phyloP scores from a whole-genome alignment of 2,888 invertebrate species.

The Phengaris arion region DNA sequence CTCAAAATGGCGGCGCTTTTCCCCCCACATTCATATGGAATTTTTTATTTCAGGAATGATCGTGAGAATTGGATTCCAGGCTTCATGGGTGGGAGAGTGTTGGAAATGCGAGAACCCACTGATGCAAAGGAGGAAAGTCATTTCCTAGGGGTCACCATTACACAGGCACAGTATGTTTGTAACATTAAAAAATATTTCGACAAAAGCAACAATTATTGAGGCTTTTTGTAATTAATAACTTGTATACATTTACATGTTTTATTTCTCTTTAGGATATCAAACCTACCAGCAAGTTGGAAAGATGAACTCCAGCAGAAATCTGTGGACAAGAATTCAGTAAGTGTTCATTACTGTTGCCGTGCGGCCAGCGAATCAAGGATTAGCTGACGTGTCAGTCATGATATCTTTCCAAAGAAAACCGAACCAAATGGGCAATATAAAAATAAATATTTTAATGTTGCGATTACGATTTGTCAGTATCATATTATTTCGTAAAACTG shows the following conservation, averaged over 20 bases:
- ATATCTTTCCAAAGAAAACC: too few species aligned
- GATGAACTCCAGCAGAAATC: conserved; percentile 64
- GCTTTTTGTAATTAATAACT: too few species aligned
- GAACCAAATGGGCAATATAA: too few species aligned
- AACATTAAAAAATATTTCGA: background rate
- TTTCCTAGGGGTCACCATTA: conserved; percentile 60
- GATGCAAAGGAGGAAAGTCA: conserved; percentile 55
- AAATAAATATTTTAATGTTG: too few species aligned
- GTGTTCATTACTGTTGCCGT: conserved; percentile 36
- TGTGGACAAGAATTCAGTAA: conserved; percentile 53
- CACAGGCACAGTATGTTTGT: conserved; percentile 57
- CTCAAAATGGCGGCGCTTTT: too few species aligned
- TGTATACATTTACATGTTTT: background rate
- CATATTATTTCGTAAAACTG: too few species aligned
- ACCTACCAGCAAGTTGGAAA: conserved; percentile 62
- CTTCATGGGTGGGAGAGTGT: conserved; percentile 57
- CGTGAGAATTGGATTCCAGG: conserved; percentile 74
- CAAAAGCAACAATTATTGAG: too few species aligned
- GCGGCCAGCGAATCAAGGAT: too few species aligned
- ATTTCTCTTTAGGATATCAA: conserved; percentile 52
- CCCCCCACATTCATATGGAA: too few species aligned
- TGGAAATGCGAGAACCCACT: conserved; percentile 59
- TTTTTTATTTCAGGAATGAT: conserved; percentile 39
- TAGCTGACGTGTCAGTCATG: too few species aligned
- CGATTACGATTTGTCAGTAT: too few species aligned